Conservation (phyloP, 2,888 invertebrate genomes). For the Scaeva pyrastri region DNA sequence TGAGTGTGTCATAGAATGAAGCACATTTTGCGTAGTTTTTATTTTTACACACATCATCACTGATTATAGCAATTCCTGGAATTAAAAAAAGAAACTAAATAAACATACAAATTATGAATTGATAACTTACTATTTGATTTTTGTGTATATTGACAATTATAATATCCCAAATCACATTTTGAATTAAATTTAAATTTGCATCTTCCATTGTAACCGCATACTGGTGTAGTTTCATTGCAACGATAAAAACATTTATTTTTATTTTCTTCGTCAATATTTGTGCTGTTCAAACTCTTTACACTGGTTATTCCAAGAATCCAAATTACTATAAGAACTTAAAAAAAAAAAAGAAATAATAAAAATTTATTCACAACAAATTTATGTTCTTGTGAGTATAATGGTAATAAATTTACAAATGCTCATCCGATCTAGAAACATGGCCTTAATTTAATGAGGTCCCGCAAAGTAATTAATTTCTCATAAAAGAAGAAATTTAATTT, state of each 20-base stretch:
- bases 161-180: conserved; percentile 43
- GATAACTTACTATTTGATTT: conserved; percentile 24
- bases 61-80: conserved; percentile 14
- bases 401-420: conserved; percentile 23
- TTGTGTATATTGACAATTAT: conserved; percentile 45
- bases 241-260: conserved; percentile 14
- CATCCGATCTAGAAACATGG: conserved; percentile 14
- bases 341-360: background rate
- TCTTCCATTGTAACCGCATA: conserved; percentile 43
- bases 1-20: conserved; percentile 8
- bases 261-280: background rate
- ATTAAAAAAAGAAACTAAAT: background rate
- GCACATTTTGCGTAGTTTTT: conserved; percentile 6
- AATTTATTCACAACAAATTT: background rate
- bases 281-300: background rate
- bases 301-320: conserved; percentile 3
- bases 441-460: background rate
- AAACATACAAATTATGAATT: background rate
- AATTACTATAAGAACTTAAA: background rate
- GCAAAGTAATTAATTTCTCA: background rate
- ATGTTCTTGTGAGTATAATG: background rate
- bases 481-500: conserved; percentile 5
- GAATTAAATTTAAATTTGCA: conserved; percentile 48
- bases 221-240: conserved; percentile 16
- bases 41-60: conserved; percentile 1